Evolutionary conservation across 2,888 invertebrate genomes (phyloP), one percentile per base, ranked within the genome.

Genomic region (Meganola albula): DNA sequence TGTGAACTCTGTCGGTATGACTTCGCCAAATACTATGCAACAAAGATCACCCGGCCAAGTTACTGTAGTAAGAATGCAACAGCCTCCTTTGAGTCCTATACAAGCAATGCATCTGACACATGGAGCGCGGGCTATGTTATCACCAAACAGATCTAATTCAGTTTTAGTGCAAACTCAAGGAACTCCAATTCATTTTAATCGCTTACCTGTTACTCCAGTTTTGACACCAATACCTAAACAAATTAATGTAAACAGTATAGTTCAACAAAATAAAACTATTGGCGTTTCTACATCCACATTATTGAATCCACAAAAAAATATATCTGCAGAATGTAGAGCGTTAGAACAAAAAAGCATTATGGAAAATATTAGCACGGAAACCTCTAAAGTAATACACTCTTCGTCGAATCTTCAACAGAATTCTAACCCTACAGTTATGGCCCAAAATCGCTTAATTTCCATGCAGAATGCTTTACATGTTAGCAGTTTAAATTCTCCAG

Each of bases 161-260:
- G 84, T 86, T 10, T 52, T 86, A 32, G 82, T 86, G 11, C 86
- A 85, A 62, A 74, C 80, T n/a, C 78, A 76, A 54, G 78, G 80
- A 20, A 42, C 77, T 7, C 75, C 83, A 6, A 60, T 85, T 34
- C 83, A 87, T 56, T 80, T 88, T 36, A 89, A 85, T 53, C 67
- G 90, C 26, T 65, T 90, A 37, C 89, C 90, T 13, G 87, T 89
- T 23, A 87, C 89, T 12, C 87, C 90, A 21, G 85, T 90, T 12
- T 69, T 89, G 50, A 70, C 87, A 8, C 84, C 87, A 13, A 88
- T 88, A 49, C 75, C 89, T 4, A 90, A 90, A 66, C 87, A 89
- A 40, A 58, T 89, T 20, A 88, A 78, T 61, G 63, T 85, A 1
- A 84, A 79, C 33, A 88, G 85, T 35, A 65, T 80, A 20, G 58